Base-by-base conservation (phyloP, 2,888 invertebrate genomes). In the Stenurella melanura region DNA sequence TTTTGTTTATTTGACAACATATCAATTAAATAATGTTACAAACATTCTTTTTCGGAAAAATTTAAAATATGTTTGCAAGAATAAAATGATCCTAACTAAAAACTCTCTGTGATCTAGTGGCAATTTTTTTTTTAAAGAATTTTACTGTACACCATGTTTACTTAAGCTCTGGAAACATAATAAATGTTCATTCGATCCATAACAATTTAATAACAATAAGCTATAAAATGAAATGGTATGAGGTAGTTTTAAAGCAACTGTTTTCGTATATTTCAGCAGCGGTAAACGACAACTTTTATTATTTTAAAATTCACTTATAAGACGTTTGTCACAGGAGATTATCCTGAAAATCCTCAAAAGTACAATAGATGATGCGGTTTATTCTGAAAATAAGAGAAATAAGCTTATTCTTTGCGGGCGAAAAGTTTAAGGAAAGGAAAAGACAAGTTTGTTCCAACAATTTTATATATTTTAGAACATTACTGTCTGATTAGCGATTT, bases 221-320 rank as follows among this genome's bases (percentile, higher is more conserved):
- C 30, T 34, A 34, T 9, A 12, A 42, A 42, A 42, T 42, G 42
- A 42, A 42, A 42, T 15, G 42, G 2, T 12, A n/a, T 18, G 18
- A 58, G 12, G 11, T 12, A 58, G 5, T 19, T 58, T 18, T 19
- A 19, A 58, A 19, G 38, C 17, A 34, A 64, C 38, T 34, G 9
- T 38, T 66, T 38, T 50, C 19, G 10, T 66, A 38, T 66, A 66
- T 19, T 38, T 66, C 15, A 66, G 7, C 19, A 38, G 3, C n/a
- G 30, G 11, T 42, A 18, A 66, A 66, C 3, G 38, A 38, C 9
- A 54, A 50, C 15, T 18, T 68, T 57, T 19, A 17, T 58, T 21
- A 38, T 70, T 70, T 70, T 60, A 58, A 70, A 70, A 70, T 42
- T 58, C 70, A 60, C 70, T 60, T 69, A 57, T 60, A 42, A 60